These are phyloP conservation scores for Artibeus jamaicensis DNA, from an alignment of 2,797 vertebrate genomes.

Conservation along the genomic window DNA sequence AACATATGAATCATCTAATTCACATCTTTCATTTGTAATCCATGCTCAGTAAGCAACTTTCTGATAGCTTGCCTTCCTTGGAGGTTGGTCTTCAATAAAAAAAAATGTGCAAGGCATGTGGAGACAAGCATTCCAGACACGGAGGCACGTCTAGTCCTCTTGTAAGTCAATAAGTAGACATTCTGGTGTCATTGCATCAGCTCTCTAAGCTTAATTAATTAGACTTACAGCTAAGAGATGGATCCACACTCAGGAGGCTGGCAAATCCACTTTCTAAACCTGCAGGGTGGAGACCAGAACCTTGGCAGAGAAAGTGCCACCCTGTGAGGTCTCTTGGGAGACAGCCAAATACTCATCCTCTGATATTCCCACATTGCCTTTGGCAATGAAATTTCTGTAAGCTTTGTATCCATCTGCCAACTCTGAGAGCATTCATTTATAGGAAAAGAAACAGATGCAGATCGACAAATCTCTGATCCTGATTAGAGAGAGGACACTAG, in stretches of 20 bases:
- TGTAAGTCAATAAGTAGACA: background rate
- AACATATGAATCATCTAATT: background rate
- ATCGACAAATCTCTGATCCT: background rate
- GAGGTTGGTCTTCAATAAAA: conserved; percentile 13
- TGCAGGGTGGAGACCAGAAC: background rate
- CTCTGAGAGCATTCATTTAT: background rate
- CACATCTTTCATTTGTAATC: background rate
- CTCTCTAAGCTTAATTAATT: conserved; percentile 8
- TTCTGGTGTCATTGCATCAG: background rate
- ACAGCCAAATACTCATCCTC: background rate
- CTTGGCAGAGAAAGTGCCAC: background rate
- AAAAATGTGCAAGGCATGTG: background rate
- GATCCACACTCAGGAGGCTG: background rate
- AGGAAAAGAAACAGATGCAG: background rate
- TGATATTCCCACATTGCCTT: background rate
- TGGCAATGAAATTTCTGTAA: background rate
- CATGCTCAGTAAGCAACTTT: background rate
- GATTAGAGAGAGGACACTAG: background rate
- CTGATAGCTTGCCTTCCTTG: background rate
- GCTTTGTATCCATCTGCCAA: background rate
- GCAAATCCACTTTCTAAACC: background rate
- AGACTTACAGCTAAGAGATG: background rate
- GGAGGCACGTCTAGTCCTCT: background rate
- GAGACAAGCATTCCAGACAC: conserved; percentile 15
- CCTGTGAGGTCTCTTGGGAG: background rate